phyloP scores from a whole-genome alignment of 2,888 invertebrate species.

The Acrobasis repandana region DNA sequence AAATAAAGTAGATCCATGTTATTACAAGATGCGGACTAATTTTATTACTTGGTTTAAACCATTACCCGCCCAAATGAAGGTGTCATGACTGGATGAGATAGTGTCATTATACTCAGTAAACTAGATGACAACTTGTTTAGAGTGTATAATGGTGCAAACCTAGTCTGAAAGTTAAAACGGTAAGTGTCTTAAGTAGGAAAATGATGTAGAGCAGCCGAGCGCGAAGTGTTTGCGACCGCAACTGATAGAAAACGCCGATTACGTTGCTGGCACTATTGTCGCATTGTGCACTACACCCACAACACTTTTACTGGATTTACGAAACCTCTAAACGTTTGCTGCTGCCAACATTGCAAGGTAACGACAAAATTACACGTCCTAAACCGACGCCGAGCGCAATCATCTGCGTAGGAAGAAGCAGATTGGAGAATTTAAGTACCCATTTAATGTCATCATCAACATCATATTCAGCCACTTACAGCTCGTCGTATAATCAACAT shows the following conservation, averaged over 20 bases:
- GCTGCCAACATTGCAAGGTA: slow-evolving; percentile 64
- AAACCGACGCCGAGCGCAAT: slow-evolving; percentile 40
- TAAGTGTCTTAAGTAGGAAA: slow-evolving; percentile 38
- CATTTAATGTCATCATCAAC: too few relatives aligned
- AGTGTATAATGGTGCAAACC: too few relatives aligned
- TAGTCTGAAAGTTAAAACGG: too few relatives aligned
- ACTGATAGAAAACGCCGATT: slow-evolving; percentile 79
- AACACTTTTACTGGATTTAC: slow-evolving; percentile 77
- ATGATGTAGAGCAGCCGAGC: slow-evolving; percentile 58
- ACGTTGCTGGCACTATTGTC: slow-evolving; percentile 71
- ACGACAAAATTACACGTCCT: slow-evolving; percentile 57
- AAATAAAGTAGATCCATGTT: slow-evolving; percentile 7
- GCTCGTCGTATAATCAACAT: too few relatives aligned
- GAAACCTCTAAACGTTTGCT: slow-evolving; percentile 67
- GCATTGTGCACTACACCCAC: slow-evolving; percentile 70
- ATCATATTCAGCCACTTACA: too few relatives aligned
- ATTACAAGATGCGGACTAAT: too few relatives aligned
- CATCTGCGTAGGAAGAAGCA: slow-evolving; percentile 29
- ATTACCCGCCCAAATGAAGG: too few relatives aligned
- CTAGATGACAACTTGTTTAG: too few relatives aligned
- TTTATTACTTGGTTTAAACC: too few relatives aligned
- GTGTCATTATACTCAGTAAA: too few relatives aligned
- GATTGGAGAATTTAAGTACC: slow-evolving; percentile 2
- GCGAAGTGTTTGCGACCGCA: slow-evolving; percentile 75
- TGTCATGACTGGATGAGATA: too few relatives aligned